Evolutionary conservation across 2,113 vertebrate species (phyloP), one percentile per base, ranked within the genome.

Genomic region (Cinclus mexicanus): DNA sequence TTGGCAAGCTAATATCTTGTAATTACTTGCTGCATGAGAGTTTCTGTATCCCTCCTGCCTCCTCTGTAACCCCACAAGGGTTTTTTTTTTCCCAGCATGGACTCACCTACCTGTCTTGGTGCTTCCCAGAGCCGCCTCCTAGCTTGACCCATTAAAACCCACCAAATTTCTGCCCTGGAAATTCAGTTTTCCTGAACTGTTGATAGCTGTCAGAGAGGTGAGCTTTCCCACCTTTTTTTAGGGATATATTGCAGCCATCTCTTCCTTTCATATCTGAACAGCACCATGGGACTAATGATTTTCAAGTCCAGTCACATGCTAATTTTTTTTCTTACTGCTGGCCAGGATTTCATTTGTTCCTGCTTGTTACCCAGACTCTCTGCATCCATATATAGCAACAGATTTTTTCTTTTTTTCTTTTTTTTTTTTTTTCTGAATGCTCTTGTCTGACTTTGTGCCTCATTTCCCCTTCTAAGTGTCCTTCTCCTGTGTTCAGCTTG

Each of bases 391-490:
- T 11, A 53, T 17, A 57, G 87, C 74, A 57, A 29, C 13, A 84
- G 80, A 63, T 70, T 67, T 60, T 68, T 56, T 15, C 7, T 87
- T 21, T 39, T 39, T 50, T 39, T 83, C 69, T 72, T 86, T 37
- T 49, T 49, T n/a, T 35, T 35, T 37, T 76, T 31, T 88, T 84
- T 89, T 79, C 57, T 57, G 77, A 69, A 72, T 0, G 22, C 80
- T 95, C 91, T 84, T 84, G 81, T 72, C 95, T 94, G 94, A 83
- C 94, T 96, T 95, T 95, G 74, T 87, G 50, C 95, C 78, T 95
- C 61, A 2, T 85, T 89, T 94, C 67, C 82, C 95, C 91, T 87
- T 93, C 83, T 6, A 5, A 86, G 84, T 64, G 95, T 85, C 95
- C 95, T 97, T 95, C 72, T 67, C 68, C 67, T 10, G 50, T 77